phyloP scores from a whole-genome alignment of 2,113 vertebrate genomes.

The Hyperopisus bebe region DNA sequence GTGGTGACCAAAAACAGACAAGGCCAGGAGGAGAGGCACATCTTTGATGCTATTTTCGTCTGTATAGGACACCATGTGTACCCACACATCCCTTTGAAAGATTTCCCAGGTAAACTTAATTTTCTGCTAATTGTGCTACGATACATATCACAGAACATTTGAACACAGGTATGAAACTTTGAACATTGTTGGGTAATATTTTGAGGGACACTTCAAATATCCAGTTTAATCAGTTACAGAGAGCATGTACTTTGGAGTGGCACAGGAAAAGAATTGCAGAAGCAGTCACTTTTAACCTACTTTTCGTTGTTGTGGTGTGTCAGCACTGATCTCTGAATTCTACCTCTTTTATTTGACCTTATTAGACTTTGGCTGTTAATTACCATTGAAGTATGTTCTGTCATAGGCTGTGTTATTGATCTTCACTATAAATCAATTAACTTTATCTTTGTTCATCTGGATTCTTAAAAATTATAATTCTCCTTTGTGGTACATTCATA shows the following conservation, averaged over 20 bases:
- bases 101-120: slow-evolving; percentile 75
- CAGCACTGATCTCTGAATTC: too few relatives aligned
- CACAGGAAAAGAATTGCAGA: background rate
- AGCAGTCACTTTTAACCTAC: background rate
- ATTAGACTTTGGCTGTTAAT: background rate
- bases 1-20: too few relatives aligned
- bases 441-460: too few relatives aligned
- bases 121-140: background rate
- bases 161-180: background rate
- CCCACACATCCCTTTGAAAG: slow-evolving; percentile 68
- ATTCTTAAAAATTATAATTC: too few relatives aligned
- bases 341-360: background rate
- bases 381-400: background rate
- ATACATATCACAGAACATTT: background rate
- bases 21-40: too few relatives aligned
- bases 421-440: too few relatives aligned
- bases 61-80: too few relatives aligned
- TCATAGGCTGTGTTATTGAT: too few relatives aligned
- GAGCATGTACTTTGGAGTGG: background rate
- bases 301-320: too few relatives aligned
- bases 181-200: background rate
- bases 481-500: too few relatives aligned
- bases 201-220: background rate
- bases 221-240: background rate
- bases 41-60: too few relatives aligned